Evolutionary conservation across 2,888 invertebrate species (phyloP).

Genomic region (Plebejus anna): DNA sequence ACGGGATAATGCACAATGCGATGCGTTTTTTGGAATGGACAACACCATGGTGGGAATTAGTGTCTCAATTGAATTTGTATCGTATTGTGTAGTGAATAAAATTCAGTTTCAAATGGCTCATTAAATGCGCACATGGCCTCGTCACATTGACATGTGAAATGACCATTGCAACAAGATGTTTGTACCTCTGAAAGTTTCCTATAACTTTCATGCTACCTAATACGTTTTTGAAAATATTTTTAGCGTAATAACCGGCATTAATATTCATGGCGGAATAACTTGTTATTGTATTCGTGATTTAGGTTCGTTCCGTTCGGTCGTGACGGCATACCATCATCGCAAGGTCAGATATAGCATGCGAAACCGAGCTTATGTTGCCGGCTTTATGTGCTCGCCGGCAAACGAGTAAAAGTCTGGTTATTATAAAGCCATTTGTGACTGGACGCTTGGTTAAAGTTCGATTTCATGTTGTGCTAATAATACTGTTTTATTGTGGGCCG

Average conservation of each 20-base stretch:
- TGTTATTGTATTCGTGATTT: conserved; percentile 40
- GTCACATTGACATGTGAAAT: no score
- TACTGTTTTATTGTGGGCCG: no score
- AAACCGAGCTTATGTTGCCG: conserved; percentile 37
- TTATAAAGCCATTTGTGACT: conserved; percentile 18
- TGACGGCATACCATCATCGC: conserved; percentile 42
- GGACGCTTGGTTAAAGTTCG: not conserved
- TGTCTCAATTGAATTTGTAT: no score
- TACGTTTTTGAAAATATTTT: not conserved
- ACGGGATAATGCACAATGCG: no score
- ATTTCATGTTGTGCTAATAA: not conserved
- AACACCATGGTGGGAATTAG: no score
- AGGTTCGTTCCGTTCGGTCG: conserved; percentile 40
- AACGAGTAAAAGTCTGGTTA: conserved; percentile 30
- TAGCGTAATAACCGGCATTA: not conserved
- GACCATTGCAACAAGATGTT: no score
- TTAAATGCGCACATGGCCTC: no score
- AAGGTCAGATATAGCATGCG: conserved; percentile 43
- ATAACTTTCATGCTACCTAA: not conserved
- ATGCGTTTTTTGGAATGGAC: no score
- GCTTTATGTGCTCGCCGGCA: conserved; percentile 13
- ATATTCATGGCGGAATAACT: conserved; percentile 28
- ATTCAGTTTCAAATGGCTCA: no score
- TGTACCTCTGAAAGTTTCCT: no score
- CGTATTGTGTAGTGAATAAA: no score